phyloP scores from a whole-genome alignment of 2,113 vertebrate genomes.

The Lycaon pictus region DNA sequence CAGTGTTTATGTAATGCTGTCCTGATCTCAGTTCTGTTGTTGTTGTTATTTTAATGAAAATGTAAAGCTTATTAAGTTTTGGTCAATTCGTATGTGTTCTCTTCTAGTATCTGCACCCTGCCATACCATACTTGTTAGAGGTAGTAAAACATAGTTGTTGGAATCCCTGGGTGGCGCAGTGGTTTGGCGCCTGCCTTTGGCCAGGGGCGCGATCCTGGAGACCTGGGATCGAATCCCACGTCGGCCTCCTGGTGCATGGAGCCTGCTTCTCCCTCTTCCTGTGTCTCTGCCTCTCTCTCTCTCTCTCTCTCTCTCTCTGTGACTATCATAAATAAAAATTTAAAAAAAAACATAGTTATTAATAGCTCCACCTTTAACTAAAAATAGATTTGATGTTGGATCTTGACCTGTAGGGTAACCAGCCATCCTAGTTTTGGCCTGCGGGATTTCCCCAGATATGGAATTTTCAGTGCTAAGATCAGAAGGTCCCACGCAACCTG shows the following conservation, averaged over 20 bases:
- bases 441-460: neutral
- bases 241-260: too few species aligned
- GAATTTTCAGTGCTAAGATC: neutral
- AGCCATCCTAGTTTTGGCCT: neutral
- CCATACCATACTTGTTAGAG: neutral
- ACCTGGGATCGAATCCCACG: too few species aligned
- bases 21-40: neutral
- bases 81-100: neutral
- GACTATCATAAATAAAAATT: too few species aligned
- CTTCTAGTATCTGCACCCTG: neutral
- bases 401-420: neutral
- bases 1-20: neutral
- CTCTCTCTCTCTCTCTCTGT: too few species aligned
- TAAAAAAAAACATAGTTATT: neutral
- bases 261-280: too few species aligned
- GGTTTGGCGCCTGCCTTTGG: too few species aligned
- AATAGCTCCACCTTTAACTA: neutral
- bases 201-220: too few species aligned
- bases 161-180: too few species aligned
- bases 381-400: neutral
- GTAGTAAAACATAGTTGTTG: neutral
- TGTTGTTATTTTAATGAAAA: neutral
- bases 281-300: too few species aligned
- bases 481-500: neutral
- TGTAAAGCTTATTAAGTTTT: conserved; percentile 12